phyloP scores from a whole-genome alignment of 2,888 invertebrate species.

The Adelphocoris suturalis region DNA sequence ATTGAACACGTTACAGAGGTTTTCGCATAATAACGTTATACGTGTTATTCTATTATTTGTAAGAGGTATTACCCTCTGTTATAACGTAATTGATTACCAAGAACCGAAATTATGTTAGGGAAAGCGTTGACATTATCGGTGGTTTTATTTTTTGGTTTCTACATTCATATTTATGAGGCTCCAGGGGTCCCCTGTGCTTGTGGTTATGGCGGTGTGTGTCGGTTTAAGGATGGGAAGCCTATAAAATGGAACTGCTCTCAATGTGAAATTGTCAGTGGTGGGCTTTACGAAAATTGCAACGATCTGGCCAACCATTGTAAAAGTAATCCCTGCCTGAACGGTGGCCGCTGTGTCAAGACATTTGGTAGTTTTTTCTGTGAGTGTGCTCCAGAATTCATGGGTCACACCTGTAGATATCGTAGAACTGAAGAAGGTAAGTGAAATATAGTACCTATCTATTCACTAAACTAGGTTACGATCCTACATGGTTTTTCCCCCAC shows the following conservation, averaged over 20 bases:
- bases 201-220: constrained; percentile 16
- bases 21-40: too few relatives aligned
- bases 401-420: not conserved
- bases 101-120: too few relatives aligned
- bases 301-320: not conserved
- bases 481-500: too few relatives aligned
- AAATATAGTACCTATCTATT: not conserved
- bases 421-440: not conserved
- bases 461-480: too few relatives aligned
- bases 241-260: constrained; percentile 8
- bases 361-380: constrained; percentile 25
- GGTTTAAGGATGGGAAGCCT: not conserved
- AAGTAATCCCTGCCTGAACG: constrained; percentile 23
- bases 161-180: not conserved
- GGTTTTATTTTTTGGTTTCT: not conserved
- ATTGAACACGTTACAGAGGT: too few relatives aligned
- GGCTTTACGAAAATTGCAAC: not conserved
- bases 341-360: not conserved
- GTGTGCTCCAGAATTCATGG: not conserved
- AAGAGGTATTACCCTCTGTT: too few relatives aligned
- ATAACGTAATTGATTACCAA: too few relatives aligned
- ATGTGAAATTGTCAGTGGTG: not conserved
- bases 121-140: not conserved
- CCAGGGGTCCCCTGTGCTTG: not conserved
- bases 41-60: too few relatives aligned